These are phyloP conservation scores for Odocoileus hemionus DNA, from an alignment of 2,113 vertebrate genomes.

Conservation along the genomic window DNA sequence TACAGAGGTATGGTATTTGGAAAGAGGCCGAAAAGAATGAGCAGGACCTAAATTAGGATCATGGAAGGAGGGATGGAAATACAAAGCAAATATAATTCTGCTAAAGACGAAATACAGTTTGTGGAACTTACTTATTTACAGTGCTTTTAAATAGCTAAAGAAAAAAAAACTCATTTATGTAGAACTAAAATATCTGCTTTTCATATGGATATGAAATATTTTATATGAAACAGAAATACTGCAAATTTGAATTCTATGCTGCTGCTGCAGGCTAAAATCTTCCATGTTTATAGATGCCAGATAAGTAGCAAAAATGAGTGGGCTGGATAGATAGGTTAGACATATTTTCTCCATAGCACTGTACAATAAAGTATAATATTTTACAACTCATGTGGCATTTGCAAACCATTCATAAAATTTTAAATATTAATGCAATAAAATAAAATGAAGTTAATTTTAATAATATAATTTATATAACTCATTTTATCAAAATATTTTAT, in stretches of 20 bases:
- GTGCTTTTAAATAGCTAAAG: neutral
- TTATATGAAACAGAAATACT: neutral
- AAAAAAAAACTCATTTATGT: neutral
- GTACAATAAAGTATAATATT: neutral
- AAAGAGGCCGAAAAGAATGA: neutral
- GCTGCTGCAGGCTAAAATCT: neutral
- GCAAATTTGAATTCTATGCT: neutral
- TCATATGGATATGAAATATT: neutral
- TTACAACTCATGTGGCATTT: neutral
- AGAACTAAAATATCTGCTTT: neutral
- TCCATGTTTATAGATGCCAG: neutral
- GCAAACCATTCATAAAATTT: neutral
- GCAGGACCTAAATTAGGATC: neutral
- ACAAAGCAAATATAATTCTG: neutral
- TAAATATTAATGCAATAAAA: neutral
- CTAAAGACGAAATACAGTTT: neutral
- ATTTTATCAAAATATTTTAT: neutral
- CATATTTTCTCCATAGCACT: neutral
- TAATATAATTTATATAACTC: neutral
- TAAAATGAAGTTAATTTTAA: neutral
- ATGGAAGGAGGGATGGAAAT: neutral
- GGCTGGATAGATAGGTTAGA: neutral
- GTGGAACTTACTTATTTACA: neutral
- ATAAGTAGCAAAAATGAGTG: neutral
- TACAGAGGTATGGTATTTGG: fast-evolving